Conservation (phyloP, 2,797 vertebrate genomes). For the Podarcis lilfordi region DNA sequence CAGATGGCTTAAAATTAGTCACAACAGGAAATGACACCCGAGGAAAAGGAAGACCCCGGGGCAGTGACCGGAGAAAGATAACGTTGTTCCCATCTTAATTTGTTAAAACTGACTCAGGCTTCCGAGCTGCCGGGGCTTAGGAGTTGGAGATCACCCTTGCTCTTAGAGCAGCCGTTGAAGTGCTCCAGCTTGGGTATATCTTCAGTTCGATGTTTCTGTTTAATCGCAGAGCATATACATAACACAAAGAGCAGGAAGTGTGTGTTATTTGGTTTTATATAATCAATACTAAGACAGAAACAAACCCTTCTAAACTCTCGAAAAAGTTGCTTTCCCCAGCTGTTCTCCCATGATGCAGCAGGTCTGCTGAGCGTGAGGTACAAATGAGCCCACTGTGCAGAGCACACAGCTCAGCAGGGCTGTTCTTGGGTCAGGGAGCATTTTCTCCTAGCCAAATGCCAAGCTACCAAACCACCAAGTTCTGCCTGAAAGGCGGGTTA, state of each 20-base stretch:
- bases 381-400: neutral
- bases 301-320: neutral
- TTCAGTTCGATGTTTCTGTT: neutral
- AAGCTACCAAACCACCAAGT: neutral
- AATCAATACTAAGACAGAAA: neutral
- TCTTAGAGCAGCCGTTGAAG: neutral
- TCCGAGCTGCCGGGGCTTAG: neutral
- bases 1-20: conserved; percentile 49
- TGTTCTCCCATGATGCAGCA: neutral
- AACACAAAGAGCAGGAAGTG: too few relatives aligned
- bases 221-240: neutral
- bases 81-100: conserved; percentile 24
- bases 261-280: too few relatives aligned
- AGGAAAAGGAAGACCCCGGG: conserved; percentile 20
- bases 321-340: neutral
- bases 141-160: neutral
- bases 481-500: neutral
- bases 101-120: conserved; percentile 12
- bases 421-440: neutral
- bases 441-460: neutral
- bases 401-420: neutral
- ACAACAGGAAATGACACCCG: conserved; percentile 23
- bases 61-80: conserved; percentile 9
- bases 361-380: neutral
- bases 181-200: too few relatives aligned